Conservation (phyloP, 2,888 invertebrate species). For the Tenthredo scrophulariae region DNA sequence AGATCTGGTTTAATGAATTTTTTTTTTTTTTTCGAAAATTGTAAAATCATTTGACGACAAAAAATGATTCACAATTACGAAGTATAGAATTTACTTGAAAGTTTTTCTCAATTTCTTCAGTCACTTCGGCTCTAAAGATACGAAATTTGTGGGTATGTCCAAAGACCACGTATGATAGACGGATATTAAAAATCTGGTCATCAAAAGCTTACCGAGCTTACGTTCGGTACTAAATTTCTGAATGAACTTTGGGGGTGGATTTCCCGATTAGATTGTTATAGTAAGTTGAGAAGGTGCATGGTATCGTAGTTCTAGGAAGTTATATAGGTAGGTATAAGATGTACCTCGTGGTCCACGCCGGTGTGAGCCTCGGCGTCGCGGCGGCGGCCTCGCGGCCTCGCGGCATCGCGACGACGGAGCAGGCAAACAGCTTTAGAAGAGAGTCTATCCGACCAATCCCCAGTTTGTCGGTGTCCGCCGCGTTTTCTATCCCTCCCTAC, state of each 20-base stretch:
- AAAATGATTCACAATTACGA: no score
- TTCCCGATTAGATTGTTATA: not conserved
- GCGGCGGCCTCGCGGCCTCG: conserved; percentile 53
- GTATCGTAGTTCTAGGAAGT: no score
- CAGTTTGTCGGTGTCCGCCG: conserved; percentile 24
- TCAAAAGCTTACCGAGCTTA: not conserved
- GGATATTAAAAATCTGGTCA: not conserved
- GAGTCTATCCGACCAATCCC: conserved; percentile 57
- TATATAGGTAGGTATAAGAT: not conserved
- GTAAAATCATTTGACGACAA: not conserved
- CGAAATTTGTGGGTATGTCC: not conserved
- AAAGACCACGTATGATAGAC: not conserved
- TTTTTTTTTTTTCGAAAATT: not conserved
- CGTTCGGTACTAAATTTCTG: not conserved
- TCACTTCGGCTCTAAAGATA: not conserved
- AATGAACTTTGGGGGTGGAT: not conserved
- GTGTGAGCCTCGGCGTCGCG: conserved; percentile 46
- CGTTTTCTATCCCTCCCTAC: conserved; percentile 54
- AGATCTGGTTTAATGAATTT: not conserved
- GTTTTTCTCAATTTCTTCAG: not conserved
- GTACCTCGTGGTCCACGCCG: not conserved
- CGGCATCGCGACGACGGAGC: conserved; percentile 55
- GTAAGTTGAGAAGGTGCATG: not conserved
- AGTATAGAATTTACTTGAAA: no score
- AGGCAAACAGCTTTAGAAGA: conserved; percentile 57